phyloP scores from a whole-genome alignment of 2,888 invertebrate genomes.

The Taphrorychus bicolor region DNA sequence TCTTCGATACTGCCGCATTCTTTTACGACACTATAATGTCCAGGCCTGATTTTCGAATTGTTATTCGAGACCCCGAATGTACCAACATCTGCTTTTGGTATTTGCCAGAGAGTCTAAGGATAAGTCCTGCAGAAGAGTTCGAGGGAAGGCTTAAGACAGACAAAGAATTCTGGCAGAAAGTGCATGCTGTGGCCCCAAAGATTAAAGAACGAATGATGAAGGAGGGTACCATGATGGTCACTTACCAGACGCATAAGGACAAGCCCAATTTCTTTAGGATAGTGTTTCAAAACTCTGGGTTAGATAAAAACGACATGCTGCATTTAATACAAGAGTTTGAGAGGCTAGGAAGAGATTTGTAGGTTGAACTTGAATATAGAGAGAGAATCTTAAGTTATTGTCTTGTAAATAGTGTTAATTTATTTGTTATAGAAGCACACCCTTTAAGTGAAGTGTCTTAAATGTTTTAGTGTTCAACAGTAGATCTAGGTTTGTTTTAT shows the following conservation, averaged over 20 bases:
- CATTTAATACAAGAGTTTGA: slow-evolving; percentile 90
- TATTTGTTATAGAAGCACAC: background rate
- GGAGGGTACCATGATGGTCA: slow-evolving; percentile 94
- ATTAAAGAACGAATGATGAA: slow-evolving; percentile 96
- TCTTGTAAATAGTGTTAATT: background rate
- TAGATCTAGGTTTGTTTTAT: too few relatives aligned
- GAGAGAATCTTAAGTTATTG: background rate
- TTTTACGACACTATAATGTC: slow-evolving; percentile 72
- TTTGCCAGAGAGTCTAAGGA: slow-evolving; percentile 42
- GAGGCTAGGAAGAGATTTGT: slow-evolving; percentile 68
- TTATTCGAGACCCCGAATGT: slow-evolving; percentile 83
- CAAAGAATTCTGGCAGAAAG: slow-evolving; percentile 66
- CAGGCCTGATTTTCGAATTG: slow-evolving; percentile 76
- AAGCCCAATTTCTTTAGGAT: slow-evolving; percentile 95
- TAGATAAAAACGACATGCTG: slow-evolving; percentile 83
- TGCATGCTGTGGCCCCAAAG: slow-evolving; percentile 86
- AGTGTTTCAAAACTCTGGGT: slow-evolving; percentile 89
- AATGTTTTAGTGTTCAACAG: too few relatives aligned
- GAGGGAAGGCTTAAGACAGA: slow-evolving; percentile 12
- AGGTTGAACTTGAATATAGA: background rate
- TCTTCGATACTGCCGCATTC: slow-evolving; percentile 77
- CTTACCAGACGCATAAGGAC: slow-evolving; percentile 88
- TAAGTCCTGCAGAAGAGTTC: slow-evolving; percentile 50
- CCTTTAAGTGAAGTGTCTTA: too few relatives aligned
- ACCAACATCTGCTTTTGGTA: slow-evolving; percentile 98